Evolutionary conservation across 2,797 vertebrate species (phyloP), one percentile per base, ranked within the genome.

Genomic region (Siniperca obscura): DNA sequence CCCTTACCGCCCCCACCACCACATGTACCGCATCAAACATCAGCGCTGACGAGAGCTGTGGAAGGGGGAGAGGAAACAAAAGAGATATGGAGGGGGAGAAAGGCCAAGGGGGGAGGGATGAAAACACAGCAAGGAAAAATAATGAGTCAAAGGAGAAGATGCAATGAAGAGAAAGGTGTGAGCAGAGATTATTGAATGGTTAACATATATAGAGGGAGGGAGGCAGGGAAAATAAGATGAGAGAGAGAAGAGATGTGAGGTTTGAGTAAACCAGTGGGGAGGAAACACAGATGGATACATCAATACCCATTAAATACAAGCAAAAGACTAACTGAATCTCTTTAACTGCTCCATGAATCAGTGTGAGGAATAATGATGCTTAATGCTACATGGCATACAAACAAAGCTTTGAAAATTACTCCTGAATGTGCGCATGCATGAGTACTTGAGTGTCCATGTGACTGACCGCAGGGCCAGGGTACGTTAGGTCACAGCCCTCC

Each of bases 1-100:
- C 97, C 88, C 97, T 95, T 61, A 98, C 98, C 0, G 98, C 97
- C 0, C 97, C 97, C 66, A 98, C 98, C 85, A 98, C 98, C 89
- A 98, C 98, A 1, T 98, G 98, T 30, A 98, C 97, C 0, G 97
- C 98, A 1, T 98, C 98, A 68, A 98, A 98, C 95, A 98, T 97
- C 93, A 98, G 93, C 0, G 97, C 98, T 0, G 98, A 97, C 0
- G 97, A 97, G 48, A 98, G 95, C 98, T 98, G 91, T 69, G 77
- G 81, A 80, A 53, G 64, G 21, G 59, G 11, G 65, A 73, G 76
- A 66, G 83, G 62, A 69, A 34, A 77, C 44, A 40, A 25, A n/a
- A 73, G 79, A 67, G 25, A 66, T 12, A 46, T 5, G 13, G 27
- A 36, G 40, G 55, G 3, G 74, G 74, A 25, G 65, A 34, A 4